Evolutionary conservation across 2,113 vertebrate genomes (phyloP), one percentile per base, ranked within the genome.

Genomic region (Nycticorax nycticorax): DNA sequence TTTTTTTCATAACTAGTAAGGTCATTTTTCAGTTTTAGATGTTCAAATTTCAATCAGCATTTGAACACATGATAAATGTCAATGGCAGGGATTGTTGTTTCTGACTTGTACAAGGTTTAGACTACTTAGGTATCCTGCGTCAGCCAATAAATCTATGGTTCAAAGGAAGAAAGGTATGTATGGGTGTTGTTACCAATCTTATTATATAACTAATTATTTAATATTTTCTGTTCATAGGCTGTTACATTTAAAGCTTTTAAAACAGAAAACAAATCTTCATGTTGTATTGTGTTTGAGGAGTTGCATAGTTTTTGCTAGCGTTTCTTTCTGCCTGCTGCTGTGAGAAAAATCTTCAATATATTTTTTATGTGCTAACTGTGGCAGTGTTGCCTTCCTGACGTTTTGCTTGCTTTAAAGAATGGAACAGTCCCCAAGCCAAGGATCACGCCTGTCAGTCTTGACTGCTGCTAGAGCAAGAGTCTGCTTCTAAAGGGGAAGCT

Each of bases 41-140:
- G 62, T 68, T 85, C 24, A 79, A 11, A 45, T 86, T 93, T 91
- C 64, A 63, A 9, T 95, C n/a, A 74, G 26, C 43, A 33, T 87
- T 94, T 95, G 64, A 93, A 74, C 32, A 71, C 10, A 18, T 45
- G 68, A 71, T 71, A 84, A 91, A n/a, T 84, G 69, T 23, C n/a
- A 71, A 6, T 80, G 71, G 59, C 30, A 80, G 88, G 91, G 23
- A 19, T 37, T n/a, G 32, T 66, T 81, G 35, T 33, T 69, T 73
- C 48, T 92, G 37, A 79, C 35, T 81, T 63, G 28, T 84, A 47
- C 59, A 43, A 77, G 15, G 50, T 83, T 74, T 74, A 63, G 19
- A 62, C 62, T 73, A 59, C 21, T 69, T 48, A 24, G 0, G 0
- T 69, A 27, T 87, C n/a, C 64, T 30, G 28, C 2, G 3, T 55